Evolutionary conservation across 2,113 vertebrate genomes (phyloP).

Genomic region (Maccullochella peelii): DNA sequence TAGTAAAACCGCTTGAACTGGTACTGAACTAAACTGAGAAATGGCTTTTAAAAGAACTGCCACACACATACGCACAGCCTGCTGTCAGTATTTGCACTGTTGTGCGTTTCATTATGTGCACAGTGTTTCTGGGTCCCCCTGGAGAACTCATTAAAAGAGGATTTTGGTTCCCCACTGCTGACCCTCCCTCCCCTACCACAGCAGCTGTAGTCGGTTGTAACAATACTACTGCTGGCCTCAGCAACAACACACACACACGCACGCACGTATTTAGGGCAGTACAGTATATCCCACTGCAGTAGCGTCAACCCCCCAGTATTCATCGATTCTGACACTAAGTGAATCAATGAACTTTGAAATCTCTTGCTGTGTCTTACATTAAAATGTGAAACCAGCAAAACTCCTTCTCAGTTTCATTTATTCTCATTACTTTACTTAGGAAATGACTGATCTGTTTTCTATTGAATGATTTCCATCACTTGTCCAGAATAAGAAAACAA

Average conservation of each 20-base stretch:
- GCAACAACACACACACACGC: conserved; percentile 40
- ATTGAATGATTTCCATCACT: not conserved
- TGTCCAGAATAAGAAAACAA: conserved; percentile 10
- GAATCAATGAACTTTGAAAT: conserved; percentile 39
- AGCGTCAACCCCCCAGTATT: conserved; percentile 30
- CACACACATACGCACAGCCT: not conserved
- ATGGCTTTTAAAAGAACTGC: conserved; percentile 15
- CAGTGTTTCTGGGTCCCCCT: conserved; percentile 59
- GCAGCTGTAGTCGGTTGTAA: conserved; percentile 41
- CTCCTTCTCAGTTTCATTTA: not conserved
- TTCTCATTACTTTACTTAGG: not conserved
- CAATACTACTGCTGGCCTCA: conserved; percentile 59
- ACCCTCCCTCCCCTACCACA: conserved; percentile 54
- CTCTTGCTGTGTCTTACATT: conserved; percentile 18
- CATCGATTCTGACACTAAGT: conserved; percentile 37
- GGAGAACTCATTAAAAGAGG: conserved; percentile 81
- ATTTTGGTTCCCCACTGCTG: conserved; percentile 66
- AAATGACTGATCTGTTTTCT: conserved; percentile 26
- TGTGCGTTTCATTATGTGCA: conserved; percentile 48
- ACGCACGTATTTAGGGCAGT: conserved; percentile 20
- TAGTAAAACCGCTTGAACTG: conserved; percentile 28
- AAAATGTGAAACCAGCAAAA: conserved; percentile 12
- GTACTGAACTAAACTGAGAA: conserved; percentile 35
- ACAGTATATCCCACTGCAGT: conserved; percentile 24
- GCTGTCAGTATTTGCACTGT: conserved; percentile 39